These are phyloP conservation scores for Drosophila tripunctata DNA, from an alignment of 2,888 invertebrate genomes.

Conservation along the genomic window DNA sequence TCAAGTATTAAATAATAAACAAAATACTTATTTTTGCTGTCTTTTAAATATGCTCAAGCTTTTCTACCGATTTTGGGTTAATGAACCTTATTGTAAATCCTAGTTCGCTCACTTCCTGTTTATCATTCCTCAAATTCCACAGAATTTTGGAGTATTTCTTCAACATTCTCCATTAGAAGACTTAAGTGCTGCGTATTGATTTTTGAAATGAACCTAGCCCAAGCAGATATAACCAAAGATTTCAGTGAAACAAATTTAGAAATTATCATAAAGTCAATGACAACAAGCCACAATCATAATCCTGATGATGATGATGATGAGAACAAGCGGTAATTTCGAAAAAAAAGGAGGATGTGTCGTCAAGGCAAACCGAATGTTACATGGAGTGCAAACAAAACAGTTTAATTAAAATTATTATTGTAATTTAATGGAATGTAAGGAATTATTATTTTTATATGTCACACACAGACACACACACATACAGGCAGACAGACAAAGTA, in stretches of 20 bases:
- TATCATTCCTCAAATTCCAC: conserved; percentile 18
- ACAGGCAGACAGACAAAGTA: conserved; percentile 19
- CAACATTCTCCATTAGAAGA: conserved; percentile 15
- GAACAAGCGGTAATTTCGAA: conserved; percentile 42
- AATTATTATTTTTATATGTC: conserved; percentile 73
- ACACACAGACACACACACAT: conserved; percentile 18
- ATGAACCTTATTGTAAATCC: conserved; percentile 25
- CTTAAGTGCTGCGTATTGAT: conserved; percentile 52
- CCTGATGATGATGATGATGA: conserved; percentile 32
- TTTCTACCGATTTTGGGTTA: not conserved
- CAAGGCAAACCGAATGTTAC: conserved; percentile 54
- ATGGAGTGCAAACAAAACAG: conserved; percentile 72
- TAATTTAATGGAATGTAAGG: conserved; percentile 79
- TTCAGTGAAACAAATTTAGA: conserved; percentile 47
- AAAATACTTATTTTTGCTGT: too few species aligned
- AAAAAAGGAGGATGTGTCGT: conserved; percentile 54
- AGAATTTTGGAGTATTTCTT: too few species aligned
- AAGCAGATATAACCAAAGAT: conserved; percentile 7
- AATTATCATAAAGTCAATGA: conserved; percentile 56
- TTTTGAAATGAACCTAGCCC: conserved; percentile 46
- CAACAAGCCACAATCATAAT: conserved; percentile 46
- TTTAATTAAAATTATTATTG: conserved; percentile 79
- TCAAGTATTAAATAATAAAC: too few species aligned
- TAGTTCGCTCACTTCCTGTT: conserved; percentile 52
- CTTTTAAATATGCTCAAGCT: too few species aligned